Evolutionary conservation across 2,888 invertebrate genomes (phyloP), one percentile per base, ranked within the genome.

Genomic region (Reticulitermes lucifugus): DNA sequence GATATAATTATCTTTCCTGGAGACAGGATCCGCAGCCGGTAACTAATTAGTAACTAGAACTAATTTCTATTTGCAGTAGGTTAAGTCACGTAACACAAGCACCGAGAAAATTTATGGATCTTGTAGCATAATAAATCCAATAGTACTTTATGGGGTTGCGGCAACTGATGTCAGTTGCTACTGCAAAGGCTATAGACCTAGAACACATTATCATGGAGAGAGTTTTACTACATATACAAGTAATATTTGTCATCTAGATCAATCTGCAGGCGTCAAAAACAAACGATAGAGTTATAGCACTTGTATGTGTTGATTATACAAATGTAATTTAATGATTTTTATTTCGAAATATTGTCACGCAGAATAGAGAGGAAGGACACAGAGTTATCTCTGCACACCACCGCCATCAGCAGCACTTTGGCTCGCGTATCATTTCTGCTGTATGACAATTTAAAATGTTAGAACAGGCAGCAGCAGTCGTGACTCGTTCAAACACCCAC

Each of bases 361-460:
- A 71, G 71, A 25, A 18, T 25, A 21, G 35, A 18, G 43, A 43
- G 43, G 35, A 35, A 43, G 43, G 75, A 75, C 75, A 75, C 75
- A 43, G 41, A 43, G 18, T 43, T 43, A 46, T 43, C 43, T 43
- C 75, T 35, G 18, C 4, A 43, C 75, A 18, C 75, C 43, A 14
- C 75, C 2, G 7, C 75, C 75, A 35, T 3, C 43, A 43, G 4
- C 46, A 12, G 9, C 46, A 46, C 46, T 46, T 46, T 35, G 35
- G 35, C 35, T 35, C 1, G 46, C 46, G 46, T 75, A 75, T 46
- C 75, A 0, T 75, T 75, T 75, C 43, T 43, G 41, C 41, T 14
- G 41, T 21, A 75, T 75, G 75, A 4, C 75, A 75, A 43, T 75
- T 75, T 75, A 75, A 75, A 75, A 43, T 43, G 46, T 75, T 75